Evolutionary conservation across 2,113 vertebrate species (phyloP).

Genomic region (Callaeas wilsoni): DNA sequence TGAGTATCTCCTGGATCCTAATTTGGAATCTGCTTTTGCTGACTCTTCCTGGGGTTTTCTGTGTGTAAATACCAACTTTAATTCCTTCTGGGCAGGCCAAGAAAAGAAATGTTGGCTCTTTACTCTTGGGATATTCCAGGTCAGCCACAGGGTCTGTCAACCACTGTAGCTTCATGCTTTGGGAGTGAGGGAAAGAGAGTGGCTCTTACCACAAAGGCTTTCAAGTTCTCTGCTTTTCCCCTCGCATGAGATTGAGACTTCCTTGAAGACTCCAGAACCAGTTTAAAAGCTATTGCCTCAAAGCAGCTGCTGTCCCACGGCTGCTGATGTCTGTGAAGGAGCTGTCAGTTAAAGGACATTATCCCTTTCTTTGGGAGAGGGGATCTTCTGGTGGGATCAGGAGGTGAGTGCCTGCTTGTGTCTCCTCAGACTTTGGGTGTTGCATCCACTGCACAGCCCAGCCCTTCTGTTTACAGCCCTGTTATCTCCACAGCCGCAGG

Average conservation of each 20-base stretch:
- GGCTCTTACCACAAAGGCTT: neutral
- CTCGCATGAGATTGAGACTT: neutral
- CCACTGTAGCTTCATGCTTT: neutral
- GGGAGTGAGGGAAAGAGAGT: neutral
- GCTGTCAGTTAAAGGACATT: neutral
- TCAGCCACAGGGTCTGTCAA: neutral
- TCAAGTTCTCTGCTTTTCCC: neutral
- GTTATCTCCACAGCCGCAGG: conserved; percentile 27
- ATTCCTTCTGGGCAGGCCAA: neutral
- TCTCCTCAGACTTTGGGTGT: neutral
- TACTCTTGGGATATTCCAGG: neutral
- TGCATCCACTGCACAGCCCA: neutral
- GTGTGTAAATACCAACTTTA: neutral
- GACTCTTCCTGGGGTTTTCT: neutral
- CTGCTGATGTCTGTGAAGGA: neutral
- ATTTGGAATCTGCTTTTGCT: neutral
- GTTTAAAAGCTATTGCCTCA: neutral
- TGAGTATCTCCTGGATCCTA: neutral
- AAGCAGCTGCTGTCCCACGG: neutral
- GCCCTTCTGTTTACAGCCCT: conserved; percentile 34
- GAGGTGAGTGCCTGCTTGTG: neutral
- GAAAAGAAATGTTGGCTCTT: neutral
- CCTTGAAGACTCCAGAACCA: neutral
- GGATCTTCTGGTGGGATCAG: neutral
- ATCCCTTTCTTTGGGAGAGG: neutral